These are phyloP conservation scores for Papilio aristodemus DNA, from an alignment of 1,140 invertebrate genomes.

Conservation along the genomic window DNA sequence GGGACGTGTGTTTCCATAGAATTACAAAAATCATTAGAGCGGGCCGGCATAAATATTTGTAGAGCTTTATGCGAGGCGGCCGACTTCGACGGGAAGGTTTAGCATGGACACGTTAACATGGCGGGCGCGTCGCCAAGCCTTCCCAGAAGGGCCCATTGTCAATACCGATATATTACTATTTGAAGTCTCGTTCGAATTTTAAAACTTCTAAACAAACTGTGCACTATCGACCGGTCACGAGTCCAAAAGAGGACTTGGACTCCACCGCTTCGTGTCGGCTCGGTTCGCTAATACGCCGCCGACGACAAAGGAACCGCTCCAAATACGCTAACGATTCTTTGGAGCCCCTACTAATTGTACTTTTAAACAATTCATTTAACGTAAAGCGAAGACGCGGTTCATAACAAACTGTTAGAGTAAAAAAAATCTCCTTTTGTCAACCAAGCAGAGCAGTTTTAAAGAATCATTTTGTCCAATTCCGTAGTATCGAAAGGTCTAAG, in stretches of 20 bases:
- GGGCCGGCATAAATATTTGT: slow-evolving; percentile 53
- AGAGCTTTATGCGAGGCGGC: slow-evolving; percentile 48
- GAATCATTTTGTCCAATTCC: no score
- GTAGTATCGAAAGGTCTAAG: no score
- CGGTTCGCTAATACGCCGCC: slow-evolving; percentile 52
- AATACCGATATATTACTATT: slow-evolving; percentile 47
- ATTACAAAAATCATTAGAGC: slow-evolving; percentile 64
- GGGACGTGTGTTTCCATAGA: slow-evolving; percentile 50
- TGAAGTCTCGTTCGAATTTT: slow-evolving; percentile 45
- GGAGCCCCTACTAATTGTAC: not conserved
- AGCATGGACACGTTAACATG: slow-evolving; percentile 59
- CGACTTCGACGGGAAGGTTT: slow-evolving; percentile 43
- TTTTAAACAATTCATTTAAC: slow-evolving; percentile 8
- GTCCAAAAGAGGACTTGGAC: slow-evolving; percentile 33
- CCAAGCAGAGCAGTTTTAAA: not conserved
- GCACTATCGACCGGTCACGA: slow-evolving; percentile 55
- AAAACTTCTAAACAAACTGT: slow-evolving; percentile 52
- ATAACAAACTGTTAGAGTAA: slow-evolving; percentile 26
- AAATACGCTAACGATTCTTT: slow-evolving; percentile 22
- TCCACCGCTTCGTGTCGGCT: slow-evolving; percentile 42
- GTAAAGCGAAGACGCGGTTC: slow-evolving; percentile 23
- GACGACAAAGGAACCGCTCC: slow-evolving; percentile 47
- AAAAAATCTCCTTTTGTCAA: not conserved
- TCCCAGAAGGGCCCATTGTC: slow-evolving; percentile 65
- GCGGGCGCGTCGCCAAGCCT: slow-evolving; percentile 50